Base-by-base conservation (phyloP, 1,140 invertebrate species). In the Drosophila baimaii region DNA sequence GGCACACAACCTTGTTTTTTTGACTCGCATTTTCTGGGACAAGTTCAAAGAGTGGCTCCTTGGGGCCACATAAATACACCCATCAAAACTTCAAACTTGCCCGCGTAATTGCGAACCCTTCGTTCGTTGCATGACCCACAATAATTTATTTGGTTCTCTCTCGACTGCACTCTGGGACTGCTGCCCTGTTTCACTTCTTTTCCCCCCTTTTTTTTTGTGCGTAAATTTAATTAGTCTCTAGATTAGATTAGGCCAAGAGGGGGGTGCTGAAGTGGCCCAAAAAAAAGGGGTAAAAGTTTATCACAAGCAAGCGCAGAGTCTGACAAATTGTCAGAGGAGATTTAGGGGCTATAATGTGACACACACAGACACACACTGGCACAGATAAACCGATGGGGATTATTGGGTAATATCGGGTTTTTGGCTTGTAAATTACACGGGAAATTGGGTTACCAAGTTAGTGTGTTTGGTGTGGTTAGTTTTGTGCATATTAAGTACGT, bases 41-140 rank as follows among this genome's bases (percentile, higher is more conserved):
- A 77, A 77, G 74, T 77, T 77, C 74, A 77, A 56, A 77, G 73
- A 39, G 65, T 37, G 23, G 51, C 68, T 57, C 68, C 65, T 71
- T 58, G 68, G 68, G 68, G 65, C 43, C 52, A 71, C 65, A 71
- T 75, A 65, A 75, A 75, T 56, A 31, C 47, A 51, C 39, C 43
- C 33, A 23, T 54, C 51, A n/a, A 54, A 54, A 54, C 29, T 54
- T 49, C 71, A 62, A 56, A 43, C 43, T 64, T 64, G 35, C 51
- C 58, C 17, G 13, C 13, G 68, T 71, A 71, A 71, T 71, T 71
- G 51, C 68, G 19, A 71, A 47, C 68, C 51, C 58, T 35, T 12
- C 58, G 21, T 12, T 23, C 29, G n/a, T 75, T 63, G 70, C 59
- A 49, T 75, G 71, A 75, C 72, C 72, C 71, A 75, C 59, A 75